These are phyloP conservation scores for Gila robusta DNA, from an alignment of 2,797 vertebrate species.

Conservation along the genomic window DNA sequence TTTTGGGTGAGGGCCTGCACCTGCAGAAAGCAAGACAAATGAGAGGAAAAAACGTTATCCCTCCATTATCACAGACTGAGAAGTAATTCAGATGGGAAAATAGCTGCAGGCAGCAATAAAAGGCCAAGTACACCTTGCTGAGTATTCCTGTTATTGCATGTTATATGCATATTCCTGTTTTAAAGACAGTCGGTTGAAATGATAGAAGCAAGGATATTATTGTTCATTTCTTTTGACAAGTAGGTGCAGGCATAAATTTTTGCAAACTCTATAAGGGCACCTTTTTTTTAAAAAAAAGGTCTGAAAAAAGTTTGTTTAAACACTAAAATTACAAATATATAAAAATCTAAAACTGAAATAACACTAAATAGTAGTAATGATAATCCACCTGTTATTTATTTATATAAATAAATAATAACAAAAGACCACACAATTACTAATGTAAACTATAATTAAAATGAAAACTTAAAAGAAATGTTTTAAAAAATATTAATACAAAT, in stretches of 20 bases:
- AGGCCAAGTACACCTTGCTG: neutral
- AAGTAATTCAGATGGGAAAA: neutral
- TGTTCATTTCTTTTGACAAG: neutral
- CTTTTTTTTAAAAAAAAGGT: no score
- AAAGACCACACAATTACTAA: neutral
- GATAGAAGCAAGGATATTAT: neutral
- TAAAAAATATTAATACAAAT: no score
- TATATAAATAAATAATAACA: neutral
- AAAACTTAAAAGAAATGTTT: neutral
- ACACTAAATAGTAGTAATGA: neutral
- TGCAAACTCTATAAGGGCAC: neutral
- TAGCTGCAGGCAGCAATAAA: constrained; percentile 12
- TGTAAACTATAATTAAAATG: neutral
- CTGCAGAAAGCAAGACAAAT: constrained; percentile 68
- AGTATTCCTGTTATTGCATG: neutral
- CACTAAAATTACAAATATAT: neutral
- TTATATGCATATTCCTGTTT: neutral
- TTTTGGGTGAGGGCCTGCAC: constrained; percentile 85
- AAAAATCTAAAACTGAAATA: neutral
- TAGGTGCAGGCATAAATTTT: neutral
- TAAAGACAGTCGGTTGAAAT: neutral
- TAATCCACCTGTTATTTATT: no score
- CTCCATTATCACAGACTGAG: neutral
- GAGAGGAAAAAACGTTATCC: neutral
- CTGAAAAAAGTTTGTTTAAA: neutral